A percentile compares a stretch with the other conserved stretches of the same genome.
Conservation (phyloP, 2,113 vertebrate species). For the rabbit (Oryctolagus cuniculus) region DNA sequence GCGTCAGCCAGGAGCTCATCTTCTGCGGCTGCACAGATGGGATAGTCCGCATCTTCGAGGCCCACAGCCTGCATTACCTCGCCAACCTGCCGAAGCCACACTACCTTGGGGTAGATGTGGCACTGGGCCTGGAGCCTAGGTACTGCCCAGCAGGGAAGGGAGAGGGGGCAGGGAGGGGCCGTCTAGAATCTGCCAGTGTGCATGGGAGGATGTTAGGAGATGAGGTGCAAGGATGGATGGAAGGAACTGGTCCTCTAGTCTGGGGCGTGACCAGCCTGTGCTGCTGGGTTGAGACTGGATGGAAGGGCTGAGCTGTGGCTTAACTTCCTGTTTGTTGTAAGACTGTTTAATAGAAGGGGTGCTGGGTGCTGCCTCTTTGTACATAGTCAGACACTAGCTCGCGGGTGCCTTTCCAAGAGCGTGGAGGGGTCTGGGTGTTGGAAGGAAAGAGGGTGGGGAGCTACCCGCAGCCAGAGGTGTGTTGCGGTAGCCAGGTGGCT, state of each 20-base stretch:
- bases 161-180: background rate
- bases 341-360: background rate
- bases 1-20: constrained; percentile 88
- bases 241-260: background rate
- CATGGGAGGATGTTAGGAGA: background rate
- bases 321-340: background rate
- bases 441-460: background rate
- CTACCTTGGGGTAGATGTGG: constrained; percentile 89
- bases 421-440: background rate
- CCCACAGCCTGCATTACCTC: constrained; percentile 88
- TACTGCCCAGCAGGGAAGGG: constrained; percentile 58
- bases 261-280: background rate
- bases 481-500: background rate
- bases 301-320: background rate
- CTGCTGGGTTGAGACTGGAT: background rate
- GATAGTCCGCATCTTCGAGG: constrained; percentile 88
- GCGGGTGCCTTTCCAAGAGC: background rate
- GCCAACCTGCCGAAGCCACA: constrained; percentile 91
- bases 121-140: constrained; percentile 82
- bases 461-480: background rate
- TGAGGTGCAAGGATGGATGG: background rate
- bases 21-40: constrained; percentile 95
- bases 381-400: background rate
- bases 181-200: background rate
- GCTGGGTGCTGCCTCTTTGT: background rate